A percentile compares a stretch with the other conserved stretches of the same genome.
phyloP scores from a whole-genome alignment of 1,140 invertebrate genomes.

The Camponotus floridanus region DNA sequence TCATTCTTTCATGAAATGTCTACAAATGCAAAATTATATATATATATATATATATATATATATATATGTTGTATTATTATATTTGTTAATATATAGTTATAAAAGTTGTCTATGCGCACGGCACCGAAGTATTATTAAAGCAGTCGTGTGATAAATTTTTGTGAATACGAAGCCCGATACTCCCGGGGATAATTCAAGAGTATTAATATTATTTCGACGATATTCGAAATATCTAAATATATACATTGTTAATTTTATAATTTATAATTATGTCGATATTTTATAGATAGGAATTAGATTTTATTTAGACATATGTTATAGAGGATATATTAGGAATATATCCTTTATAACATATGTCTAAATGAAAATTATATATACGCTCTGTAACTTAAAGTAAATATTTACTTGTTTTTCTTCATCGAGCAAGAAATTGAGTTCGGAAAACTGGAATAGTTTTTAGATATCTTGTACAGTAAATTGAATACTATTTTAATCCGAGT shows the following conservation, averaged over 20 bases:
- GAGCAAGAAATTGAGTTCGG: too few relatives aligned
- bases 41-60: background rate
- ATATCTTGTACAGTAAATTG: background rate
- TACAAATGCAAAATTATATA: conserved; percentile 6
- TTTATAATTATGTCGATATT: background rate
- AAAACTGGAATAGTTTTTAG: too few relatives aligned
- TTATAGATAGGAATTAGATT: background rate
- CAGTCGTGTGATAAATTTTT: conserved; percentile 7
- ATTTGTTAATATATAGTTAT: background rate
- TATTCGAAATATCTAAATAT: conserved; percentile 12
- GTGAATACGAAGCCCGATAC: background rate
- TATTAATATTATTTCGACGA: conserved; percentile 20
- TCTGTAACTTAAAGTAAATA: too few relatives aligned
- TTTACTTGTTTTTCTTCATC: too few relatives aligned
- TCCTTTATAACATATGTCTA: too few relatives aligned
- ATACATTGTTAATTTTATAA: conserved; percentile 1
- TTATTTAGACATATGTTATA: too few relatives aligned
- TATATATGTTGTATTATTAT: background rate
- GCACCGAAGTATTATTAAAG: background rate
- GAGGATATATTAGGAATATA: too few relatives aligned
- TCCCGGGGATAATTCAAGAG: conserved; percentile 40
- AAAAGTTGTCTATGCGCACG: conserved; percentile 17
- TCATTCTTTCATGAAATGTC: conserved; percentile 32
- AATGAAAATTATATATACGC: too few relatives aligned
- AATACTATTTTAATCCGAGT: background rate